Conservation (phyloP, 2,113 vertebrate species). For the Phylloscopus whistleri region DNA sequence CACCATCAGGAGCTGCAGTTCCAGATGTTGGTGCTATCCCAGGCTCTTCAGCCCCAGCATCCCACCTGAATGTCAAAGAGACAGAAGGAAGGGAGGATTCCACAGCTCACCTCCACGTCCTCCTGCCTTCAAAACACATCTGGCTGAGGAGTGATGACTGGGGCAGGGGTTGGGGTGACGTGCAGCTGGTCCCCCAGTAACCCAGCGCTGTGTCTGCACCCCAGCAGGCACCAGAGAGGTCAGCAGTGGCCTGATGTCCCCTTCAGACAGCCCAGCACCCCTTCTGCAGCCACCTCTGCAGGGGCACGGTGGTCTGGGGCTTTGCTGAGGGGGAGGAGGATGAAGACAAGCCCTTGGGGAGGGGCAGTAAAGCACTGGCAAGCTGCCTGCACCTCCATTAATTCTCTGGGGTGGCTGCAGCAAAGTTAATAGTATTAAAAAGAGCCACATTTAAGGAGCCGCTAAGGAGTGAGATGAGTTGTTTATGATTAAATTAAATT, state of each 20-base stretch:
- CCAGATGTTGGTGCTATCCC: not conserved
- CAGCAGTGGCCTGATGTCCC: not conserved
- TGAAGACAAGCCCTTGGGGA: not conserved
- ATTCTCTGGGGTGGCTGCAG: not conserved
- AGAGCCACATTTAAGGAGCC: conserved; percentile 16
- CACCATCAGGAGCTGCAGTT: not conserved
- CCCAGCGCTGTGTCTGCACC: not conserved
- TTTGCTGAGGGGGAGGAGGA: not conserved
- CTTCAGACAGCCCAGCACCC: not conserved
- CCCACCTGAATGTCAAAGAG: accelerated
- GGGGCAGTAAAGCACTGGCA: not conserved
- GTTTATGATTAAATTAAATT: conserved; percentile 60
- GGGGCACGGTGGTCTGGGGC: accelerated
- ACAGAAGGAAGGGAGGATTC: not conserved
- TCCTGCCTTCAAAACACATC: not conserved
- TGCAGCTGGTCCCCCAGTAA: not conserved
- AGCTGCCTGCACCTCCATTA: not conserved
- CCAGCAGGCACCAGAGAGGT: not conserved
- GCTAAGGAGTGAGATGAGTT: conserved; percentile 44
- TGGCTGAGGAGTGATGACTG: not conserved
- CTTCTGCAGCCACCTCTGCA: not conserved
- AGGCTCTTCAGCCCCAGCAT: not conserved
- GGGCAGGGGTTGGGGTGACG: accelerated
- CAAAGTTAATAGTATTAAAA: not conserved
- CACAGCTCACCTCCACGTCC: accelerated